Percentiles rank a stretch among this genome's conserved stretches.
Evolutionary conservation across 2,888 invertebrate genomes (phyloP).

Genomic region (Trileptium ribeirensis): DNA sequence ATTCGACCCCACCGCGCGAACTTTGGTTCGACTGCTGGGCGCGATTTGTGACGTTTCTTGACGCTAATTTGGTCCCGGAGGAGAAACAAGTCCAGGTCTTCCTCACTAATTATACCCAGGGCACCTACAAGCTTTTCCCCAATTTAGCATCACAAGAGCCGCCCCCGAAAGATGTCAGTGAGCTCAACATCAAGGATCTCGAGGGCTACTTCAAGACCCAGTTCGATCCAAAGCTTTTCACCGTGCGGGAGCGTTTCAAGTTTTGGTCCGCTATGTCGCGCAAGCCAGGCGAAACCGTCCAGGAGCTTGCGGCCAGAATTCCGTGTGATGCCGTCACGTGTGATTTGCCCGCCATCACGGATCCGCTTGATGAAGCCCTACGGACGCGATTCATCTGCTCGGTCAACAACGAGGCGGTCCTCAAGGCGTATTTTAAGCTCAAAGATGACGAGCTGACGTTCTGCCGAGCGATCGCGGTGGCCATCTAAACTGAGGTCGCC

Average conservation of each 20-base stretch:
- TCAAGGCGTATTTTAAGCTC: background rate
- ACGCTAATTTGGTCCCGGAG: background rate
- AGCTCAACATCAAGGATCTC: background rate
- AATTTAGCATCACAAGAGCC: background rate
- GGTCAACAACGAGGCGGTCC: background rate
- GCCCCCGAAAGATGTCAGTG: background rate
- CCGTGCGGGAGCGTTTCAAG: background rate
- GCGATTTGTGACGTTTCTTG: background rate
- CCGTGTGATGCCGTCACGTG: background rate
- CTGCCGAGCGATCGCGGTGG: background rate
- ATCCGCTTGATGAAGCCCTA: background rate
- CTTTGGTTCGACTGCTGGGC: background rate
- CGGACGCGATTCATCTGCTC: background rate
- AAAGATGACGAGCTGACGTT: background rate
- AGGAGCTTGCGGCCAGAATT: background rate
- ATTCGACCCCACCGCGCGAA: background rate
- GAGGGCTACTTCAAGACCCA: background rate
- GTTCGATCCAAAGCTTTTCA: background rate
- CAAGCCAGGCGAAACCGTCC: background rate
- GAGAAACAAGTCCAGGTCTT: background rate
- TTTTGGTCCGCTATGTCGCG: background rate
- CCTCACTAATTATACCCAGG: background rate
- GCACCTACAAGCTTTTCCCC: background rate
- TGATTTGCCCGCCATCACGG: background rate
- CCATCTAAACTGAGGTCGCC: background rate